Base-by-base conservation (phyloP, 1,140 invertebrate species). In the Hycleus cichorii region DNA sequence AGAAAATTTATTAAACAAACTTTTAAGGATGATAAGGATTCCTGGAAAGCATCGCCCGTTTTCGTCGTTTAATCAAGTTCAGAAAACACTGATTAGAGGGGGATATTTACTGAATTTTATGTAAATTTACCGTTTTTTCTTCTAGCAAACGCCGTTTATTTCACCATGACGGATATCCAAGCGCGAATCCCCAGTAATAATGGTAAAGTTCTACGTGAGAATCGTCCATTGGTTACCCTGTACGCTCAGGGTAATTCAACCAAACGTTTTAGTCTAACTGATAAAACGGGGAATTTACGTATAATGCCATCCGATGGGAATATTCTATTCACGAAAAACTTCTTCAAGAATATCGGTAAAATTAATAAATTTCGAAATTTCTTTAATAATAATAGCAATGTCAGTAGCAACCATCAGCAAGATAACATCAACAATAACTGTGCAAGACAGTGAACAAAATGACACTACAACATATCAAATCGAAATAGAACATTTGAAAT, bases 391-490 rank as follows among this genome's bases (percentile, higher is more conserved):
- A 50, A 9, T 10, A 44, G 46, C 49, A 38, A 32, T 50, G 54
- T 60, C 53, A 39, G n/a, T 62, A 62, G 10, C 62, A 64, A 59
- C 56, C 18, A 47, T 66, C 8, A 44, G 42, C 4, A 48, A 47
- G 10, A 64, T 66, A 4, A 24, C 49, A 9, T 52, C 58, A 18
- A 40, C 39, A 24, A 54, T 60, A 32, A 49, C 50, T 49, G 66
- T 65, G 2, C 52, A 59, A 39, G 66, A 68, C 57, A 64, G 56
- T 24, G 45, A n/a, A 11, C 46, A 57, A 8, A 12, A 27, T 8
- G 60, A 62, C 58, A 58, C 39, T 25, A 65, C 62, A 11, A 60
- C 60, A 18, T 49, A 66, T 45, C 51, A 59, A 51, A 45, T 67
- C 47, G 55, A 64, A 26, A 47, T 68, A 8, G 43, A 50, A 5